phyloP scores from a whole-genome alignment of 2,888 invertebrate genomes.

The Sepiola atlantica region DNA sequence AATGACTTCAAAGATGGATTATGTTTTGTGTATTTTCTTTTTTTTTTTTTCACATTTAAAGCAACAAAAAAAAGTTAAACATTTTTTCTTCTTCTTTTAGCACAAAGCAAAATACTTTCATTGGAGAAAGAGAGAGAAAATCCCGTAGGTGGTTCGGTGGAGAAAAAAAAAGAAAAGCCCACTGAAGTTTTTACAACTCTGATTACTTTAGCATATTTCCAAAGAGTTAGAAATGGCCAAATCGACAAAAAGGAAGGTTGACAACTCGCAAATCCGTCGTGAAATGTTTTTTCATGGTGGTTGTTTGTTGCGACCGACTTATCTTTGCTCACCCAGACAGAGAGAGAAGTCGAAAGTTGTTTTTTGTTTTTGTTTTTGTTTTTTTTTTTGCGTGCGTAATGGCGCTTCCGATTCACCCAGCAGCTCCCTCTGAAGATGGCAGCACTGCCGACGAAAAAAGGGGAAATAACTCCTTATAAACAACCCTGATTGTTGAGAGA shows the following conservation, averaged over 20 bases:
- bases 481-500: too few relatives aligned
- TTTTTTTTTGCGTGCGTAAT: not conserved
- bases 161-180: not conserved
- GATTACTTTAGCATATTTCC: not conserved
- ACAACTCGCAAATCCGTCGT: not conserved
- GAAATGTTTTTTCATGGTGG: not conserved
- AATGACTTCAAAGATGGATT: not conserved
- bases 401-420: not conserved
- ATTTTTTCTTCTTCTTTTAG: too few relatives aligned
- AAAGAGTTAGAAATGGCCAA: not conserved
- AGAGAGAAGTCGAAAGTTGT: not conserved
- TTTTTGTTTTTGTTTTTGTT: too few relatives aligned
- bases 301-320: not conserved
- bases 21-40: not conserved
- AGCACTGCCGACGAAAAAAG: not conserved
- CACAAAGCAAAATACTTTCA: not conserved
- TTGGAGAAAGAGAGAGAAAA: not conserved
- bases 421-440: not conserved
- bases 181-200: not conserved
- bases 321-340: not conserved
- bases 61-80: not conserved
- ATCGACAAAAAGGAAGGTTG: slow-evolving; percentile 8
- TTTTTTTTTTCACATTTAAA: not conserved
- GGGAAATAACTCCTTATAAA: not conserved
- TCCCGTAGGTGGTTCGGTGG: not conserved